A percentile compares a stretch with the other conserved stretches of the same genome.
Evolutionary conservation across 2,113 vertebrate genomes (phyloP).

Genomic region (Ictidomys tridecemlineatus): DNA sequence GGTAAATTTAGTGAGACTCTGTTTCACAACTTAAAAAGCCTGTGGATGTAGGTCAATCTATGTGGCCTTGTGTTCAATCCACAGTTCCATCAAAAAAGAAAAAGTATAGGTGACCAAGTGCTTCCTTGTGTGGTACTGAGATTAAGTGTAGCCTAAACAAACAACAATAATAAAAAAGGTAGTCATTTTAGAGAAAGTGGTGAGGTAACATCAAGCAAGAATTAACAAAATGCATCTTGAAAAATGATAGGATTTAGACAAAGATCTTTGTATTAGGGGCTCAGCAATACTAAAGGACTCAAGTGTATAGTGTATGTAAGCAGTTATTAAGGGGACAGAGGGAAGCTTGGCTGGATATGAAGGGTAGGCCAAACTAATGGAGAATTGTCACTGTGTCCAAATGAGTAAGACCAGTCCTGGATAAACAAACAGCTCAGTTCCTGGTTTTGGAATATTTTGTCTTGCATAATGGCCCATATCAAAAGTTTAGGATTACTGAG

Average conservation of each 20-base stretch:
- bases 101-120: slow-evolving; percentile 10
- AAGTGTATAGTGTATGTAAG: neutral
- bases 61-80: neutral
- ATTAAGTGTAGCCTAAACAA: slow-evolving; percentile 20
- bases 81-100: neutral
- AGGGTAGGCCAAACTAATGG: neutral
- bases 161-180: neutral
- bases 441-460: slow-evolving; percentile 56
- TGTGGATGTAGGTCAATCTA: neutral
- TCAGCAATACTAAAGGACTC: neutral
- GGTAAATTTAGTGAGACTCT: neutral
- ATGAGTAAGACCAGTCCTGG: slow-evolving; percentile 9
- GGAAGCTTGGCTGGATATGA: neutral
- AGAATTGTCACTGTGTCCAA: neutral
- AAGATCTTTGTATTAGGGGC: slow-evolving; percentile 48
- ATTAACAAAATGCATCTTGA: slow-evolving; percentile 38
- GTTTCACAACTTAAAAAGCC: neutral
- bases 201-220: slow-evolving; percentile 13
- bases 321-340: neutral
- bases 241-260: slow-evolving; percentile 14
- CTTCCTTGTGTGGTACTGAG: slow-evolving; percentile 37
- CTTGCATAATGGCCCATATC: neutral
- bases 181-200: slow-evolving; percentile 56
- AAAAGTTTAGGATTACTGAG: neutral
- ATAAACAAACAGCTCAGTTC: neutral